Percentiles rank a stretch among this genome's conserved stretches.
Conservation (phyloP, 2,113 vertebrate genomes). For the Mustela nigripes region DNA sequence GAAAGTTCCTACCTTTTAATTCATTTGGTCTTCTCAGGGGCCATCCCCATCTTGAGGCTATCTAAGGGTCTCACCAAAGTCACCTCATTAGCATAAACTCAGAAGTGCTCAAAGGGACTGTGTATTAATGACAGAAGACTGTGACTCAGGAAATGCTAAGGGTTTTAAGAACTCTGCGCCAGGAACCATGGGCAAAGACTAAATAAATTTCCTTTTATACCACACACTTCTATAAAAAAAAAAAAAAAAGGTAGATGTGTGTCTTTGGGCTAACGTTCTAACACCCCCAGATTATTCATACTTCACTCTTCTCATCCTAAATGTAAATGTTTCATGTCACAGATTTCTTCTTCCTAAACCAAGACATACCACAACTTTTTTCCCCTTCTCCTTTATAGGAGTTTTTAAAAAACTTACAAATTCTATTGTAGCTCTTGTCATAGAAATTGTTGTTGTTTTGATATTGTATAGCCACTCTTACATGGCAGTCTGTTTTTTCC, state of each 20-base stretch:
- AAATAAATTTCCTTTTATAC: not conserved
- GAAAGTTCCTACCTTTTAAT: not conserved
- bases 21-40: not conserved
- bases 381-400: not conserved
- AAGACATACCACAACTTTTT: not conserved
- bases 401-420: not conserved
- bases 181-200: not conserved
- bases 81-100: not conserved
- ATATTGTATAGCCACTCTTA: not conserved
- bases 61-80: not conserved
- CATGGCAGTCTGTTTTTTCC: not conserved
- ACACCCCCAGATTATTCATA: not conserved
- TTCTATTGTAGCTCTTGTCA: not conserved
- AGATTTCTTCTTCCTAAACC: not conserved
- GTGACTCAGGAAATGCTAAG: not conserved
- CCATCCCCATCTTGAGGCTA: not conserved
- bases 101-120: too few species aligned
- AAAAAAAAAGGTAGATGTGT: not conserved
- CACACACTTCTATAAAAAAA: not conserved
- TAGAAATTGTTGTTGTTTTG: not conserved
- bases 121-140: not conserved
- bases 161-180: not conserved
- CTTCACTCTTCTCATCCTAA: not conserved
- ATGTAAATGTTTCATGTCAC: not conserved
- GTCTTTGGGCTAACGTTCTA: not conserved